Conservation (phyloP, 1,140 invertebrate species). For the Antheraea mylitta region DNA sequence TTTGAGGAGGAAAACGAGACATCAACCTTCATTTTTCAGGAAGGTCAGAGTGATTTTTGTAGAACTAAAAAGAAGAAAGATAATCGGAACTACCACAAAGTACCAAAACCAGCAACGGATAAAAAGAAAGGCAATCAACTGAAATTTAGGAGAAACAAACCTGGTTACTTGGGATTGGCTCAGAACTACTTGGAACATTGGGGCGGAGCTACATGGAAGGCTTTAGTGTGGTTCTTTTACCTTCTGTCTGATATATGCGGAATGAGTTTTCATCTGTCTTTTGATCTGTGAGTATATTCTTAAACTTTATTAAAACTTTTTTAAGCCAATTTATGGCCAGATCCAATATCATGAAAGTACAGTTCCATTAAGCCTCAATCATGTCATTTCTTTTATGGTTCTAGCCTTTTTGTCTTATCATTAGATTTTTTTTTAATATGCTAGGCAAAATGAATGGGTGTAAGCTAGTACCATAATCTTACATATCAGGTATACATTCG, state of each 20-base stretch:
- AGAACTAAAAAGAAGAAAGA: constrained; percentile 68
- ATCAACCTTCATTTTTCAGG: constrained; percentile 57
- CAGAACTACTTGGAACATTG: constrained; percentile 82
- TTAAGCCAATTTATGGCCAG: too few relatives aligned
- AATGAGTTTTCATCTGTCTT: constrained; percentile 86
- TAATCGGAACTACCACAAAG: constrained; percentile 66
- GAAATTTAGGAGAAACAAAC: constrained; percentile 68
- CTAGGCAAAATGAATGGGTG: too few relatives aligned
- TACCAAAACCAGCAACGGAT: constrained; percentile 71
- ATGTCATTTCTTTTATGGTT: too few relatives aligned
- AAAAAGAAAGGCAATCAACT: constrained; percentile 65
- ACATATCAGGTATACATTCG: too few relatives aligned
- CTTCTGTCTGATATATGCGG: constrained; percentile 88
- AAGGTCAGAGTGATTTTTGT: constrained; percentile 50
- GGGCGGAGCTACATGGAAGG: constrained; percentile 83
- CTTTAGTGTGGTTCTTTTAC: constrained; percentile 87
- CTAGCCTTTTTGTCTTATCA: too few relatives aligned
- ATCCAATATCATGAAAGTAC: too few relatives aligned
- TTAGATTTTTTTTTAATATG: too few relatives aligned
- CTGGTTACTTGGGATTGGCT: constrained; percentile 71
- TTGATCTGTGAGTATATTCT: constrained; percentile 84
- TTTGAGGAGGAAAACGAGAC: constrained; percentile 51
- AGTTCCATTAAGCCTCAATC: too few relatives aligned
- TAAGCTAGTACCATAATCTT: too few relatives aligned
- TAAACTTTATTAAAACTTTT: background rate